These are phyloP conservation scores for Stichodactyla mertensii DNA, from an alignment of 64 coral and sea anemone species.

Conservation along the genomic window DNA sequence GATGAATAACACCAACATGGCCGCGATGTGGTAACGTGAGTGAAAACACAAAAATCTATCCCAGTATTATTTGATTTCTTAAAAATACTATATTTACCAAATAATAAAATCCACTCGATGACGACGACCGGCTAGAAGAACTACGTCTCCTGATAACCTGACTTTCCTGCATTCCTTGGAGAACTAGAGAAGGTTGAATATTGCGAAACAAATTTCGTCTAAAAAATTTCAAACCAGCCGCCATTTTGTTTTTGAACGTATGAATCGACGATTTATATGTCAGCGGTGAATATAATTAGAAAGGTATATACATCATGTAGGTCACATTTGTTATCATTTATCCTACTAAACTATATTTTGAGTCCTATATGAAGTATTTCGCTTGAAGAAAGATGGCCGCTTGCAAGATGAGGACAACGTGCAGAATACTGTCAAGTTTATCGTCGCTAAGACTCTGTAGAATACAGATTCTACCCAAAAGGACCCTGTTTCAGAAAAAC, in stretches of 20 bases:
- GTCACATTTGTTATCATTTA: too few relatives aligned
- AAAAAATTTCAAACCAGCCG: constrained; percentile 36
- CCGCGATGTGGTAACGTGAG: too few relatives aligned
- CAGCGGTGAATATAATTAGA: background rate
- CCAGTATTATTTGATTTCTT: background rate
- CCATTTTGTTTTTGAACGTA: constrained; percentile 42
- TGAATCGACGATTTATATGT: background rate
- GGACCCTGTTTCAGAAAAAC: background rate
- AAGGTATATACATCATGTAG: background rate
- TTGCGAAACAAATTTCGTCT: constrained; percentile 35
- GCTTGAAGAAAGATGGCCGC: too few relatives aligned
- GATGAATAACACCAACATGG: too few relatives aligned
- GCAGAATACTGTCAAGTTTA: background rate
- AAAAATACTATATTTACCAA: background rate
- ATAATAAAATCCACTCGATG: background rate
- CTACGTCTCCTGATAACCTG: background rate
- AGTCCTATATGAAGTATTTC: too few relatives aligned
- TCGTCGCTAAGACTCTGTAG: background rate
- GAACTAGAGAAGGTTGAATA: constrained; percentile 16
- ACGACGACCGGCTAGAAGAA: background rate
- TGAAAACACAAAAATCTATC: too few relatives aligned
- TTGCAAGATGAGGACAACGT: background rate
- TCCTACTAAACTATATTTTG: too few relatives aligned
- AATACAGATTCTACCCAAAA: background rate
- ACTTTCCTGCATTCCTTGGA: constrained; percentile 31